phyloP scores from a whole-genome alignment of 2,113 vertebrate genomes.

The Polypterus bichir region DNA sequence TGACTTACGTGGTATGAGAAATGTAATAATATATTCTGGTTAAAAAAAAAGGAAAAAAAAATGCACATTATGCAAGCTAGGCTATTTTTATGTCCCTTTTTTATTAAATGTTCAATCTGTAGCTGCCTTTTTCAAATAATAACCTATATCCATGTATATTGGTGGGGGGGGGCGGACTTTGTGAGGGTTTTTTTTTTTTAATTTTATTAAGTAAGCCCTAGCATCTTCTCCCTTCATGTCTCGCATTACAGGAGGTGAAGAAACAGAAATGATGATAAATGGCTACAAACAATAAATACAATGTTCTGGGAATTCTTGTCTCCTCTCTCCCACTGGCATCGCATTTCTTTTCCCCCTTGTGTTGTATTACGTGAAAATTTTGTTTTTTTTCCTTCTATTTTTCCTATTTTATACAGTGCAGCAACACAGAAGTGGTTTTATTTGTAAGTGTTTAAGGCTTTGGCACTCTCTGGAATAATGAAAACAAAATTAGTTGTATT shows the following conservation, averaged over 20 bases:
- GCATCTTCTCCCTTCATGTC: conserved; percentile 17
- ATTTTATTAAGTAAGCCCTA: too few relatives aligned
- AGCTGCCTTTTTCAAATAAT: conserved; percentile 35
- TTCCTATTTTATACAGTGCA: too few relatives aligned
- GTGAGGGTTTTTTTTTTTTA: too few relatives aligned
- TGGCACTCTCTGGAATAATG: too few relatives aligned
- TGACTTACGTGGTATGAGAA: conserved; percentile 53
- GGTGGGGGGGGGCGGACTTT: too few relatives aligned
- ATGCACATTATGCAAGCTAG: conserved; percentile 81
- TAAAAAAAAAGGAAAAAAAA: conserved; percentile 27
- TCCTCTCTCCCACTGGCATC: conserved; percentile 11
- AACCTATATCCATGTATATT: too few relatives aligned
- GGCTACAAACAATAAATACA: conserved; percentile 22
- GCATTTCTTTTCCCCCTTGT: neutral
- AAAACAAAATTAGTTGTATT: conserved; percentile 32
- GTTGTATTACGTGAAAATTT: too few relatives aligned
- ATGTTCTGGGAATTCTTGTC: conserved; percentile 20
- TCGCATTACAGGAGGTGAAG: conserved; percentile 32
- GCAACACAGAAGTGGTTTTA: too few relatives aligned
- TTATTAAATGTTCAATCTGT: conserved; percentile 32
- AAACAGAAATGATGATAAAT: conserved; percentile 29
- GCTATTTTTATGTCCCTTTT: conserved; percentile 60
- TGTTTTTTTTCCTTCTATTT: too few relatives aligned
- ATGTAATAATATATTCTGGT: conserved; percentile 77
- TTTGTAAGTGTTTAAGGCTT: too few relatives aligned